These are phyloP conservation scores for Pristionchus arcanus DNA, from an alignment of 2,888 invertebrate genomes.

Conservation along the genomic window DNA sequence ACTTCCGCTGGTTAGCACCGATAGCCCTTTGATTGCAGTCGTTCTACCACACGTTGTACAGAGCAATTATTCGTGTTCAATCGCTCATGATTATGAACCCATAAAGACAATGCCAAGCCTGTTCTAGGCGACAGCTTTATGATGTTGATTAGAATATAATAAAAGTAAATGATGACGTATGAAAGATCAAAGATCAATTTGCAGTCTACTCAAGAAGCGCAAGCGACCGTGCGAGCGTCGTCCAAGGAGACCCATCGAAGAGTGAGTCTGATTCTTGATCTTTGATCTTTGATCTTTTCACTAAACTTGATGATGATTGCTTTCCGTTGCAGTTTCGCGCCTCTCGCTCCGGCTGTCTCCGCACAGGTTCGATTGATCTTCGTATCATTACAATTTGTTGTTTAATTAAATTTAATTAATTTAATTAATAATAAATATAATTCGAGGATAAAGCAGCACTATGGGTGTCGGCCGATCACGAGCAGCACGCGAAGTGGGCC, in stretches of 20 bases:
- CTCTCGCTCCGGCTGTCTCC: constrained; percentile 21
- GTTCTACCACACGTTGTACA: neutral
- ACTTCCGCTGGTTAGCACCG: constrained; percentile 20
- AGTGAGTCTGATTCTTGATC: neutral
- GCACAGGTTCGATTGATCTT: neutral
- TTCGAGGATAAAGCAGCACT: constrained; percentile 17
- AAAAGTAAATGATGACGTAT: neutral
- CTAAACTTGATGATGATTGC: neutral
- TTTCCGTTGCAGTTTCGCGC: constrained; percentile 11
- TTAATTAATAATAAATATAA: neutral
- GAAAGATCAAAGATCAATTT: neutral
- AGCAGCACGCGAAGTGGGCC: neutral
- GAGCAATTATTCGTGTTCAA: too few relatives aligned
- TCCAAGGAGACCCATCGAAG: neutral
- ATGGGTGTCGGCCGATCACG: constrained; percentile 42
- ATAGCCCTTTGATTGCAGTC: neutral
- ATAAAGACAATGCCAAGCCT: too few relatives aligned
- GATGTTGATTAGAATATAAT: neutral
- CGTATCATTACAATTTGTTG: neutral
- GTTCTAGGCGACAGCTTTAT: too few relatives aligned
- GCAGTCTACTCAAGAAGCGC: constrained; percentile 27
- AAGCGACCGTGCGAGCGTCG: neutral
- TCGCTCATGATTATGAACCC: too few relatives aligned
- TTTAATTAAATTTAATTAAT: neutral
- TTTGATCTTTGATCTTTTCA: neutral